These are phyloP conservation scores for Gavialis gangeticus DNA, from an alignment of 2,113 vertebrate genomes.

Conservation along the genomic window DNA sequence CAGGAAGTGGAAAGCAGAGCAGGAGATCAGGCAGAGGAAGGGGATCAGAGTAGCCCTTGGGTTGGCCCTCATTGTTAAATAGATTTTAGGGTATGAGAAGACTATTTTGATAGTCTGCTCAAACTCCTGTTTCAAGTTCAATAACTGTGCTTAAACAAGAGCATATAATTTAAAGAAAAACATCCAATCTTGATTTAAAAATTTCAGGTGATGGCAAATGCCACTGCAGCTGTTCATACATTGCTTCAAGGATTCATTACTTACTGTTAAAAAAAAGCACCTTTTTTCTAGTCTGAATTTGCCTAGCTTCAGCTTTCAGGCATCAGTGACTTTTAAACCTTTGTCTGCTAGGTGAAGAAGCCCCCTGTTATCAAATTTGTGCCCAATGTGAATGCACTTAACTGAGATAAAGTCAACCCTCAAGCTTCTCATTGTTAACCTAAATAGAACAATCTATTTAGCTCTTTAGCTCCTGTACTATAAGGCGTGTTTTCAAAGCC, in stretches of 20 bases:
- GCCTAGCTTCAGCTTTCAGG: not conserved
- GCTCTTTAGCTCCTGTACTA: not conserved
- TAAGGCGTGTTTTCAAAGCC: not conserved
- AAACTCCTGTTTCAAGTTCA: not conserved
- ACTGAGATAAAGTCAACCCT: not conserved
- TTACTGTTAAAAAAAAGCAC: not conserved
- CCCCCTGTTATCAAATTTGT: not conserved
- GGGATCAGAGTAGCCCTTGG: no score
- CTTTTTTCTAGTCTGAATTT: not conserved
- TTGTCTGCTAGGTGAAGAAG: not conserved
- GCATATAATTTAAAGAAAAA: not conserved
- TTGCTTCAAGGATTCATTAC: not conserved
- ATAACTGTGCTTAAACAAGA: not conserved
- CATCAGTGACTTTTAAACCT: not conserved
- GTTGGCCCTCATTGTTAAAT: no score
- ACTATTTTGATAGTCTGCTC: not conserved
- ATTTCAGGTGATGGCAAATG: not conserved
- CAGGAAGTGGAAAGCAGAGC: no score
- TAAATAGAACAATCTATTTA: not conserved
- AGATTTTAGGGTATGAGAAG: not conserved
- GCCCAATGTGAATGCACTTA: not conserved
- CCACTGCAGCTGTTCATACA: not conserved
- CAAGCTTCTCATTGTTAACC: not conserved
- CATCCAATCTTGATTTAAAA: not conserved
- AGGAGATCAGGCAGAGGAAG: no score